phyloP scores from a whole-genome alignment of 2,888 invertebrate species.

The Drosophila limbata region DNA sequence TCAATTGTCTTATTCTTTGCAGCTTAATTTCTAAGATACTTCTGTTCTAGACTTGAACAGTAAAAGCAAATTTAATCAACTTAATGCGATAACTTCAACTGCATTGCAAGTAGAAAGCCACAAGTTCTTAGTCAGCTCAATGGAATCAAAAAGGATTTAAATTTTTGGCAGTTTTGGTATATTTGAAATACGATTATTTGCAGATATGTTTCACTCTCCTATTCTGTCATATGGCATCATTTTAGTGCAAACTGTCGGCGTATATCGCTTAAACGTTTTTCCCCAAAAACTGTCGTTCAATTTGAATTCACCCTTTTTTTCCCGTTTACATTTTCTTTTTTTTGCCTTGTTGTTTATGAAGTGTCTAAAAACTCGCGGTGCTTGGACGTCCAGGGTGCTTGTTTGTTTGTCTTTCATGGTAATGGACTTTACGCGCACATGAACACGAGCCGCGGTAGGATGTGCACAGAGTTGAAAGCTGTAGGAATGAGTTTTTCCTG shows the following conservation, averaged over 20 bases:
- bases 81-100: neutral
- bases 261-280: slow-evolving; percentile 27
- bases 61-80: slow-evolving; percentile 2
- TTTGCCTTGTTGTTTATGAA: slow-evolving; percentile 61
- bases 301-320: slow-evolving; percentile 28
- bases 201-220: slow-evolving; percentile 5
- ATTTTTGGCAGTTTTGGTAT: slow-evolving; percentile 5
- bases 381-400: slow-evolving; percentile 34
- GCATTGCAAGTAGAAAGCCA: neutral
- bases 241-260: slow-evolving; percentile 25
- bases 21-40: neutral
- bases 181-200: slow-evolving; percentile 20
- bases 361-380: slow-evolving; percentile 65
- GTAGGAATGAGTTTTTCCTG: slow-evolving; percentile 25
- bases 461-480: slow-evolving; percentile 27
- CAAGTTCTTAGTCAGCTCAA: slow-evolving; percentile 2
- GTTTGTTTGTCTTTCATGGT: slow-evolving; percentile 78
- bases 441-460: slow-evolving; percentile 44
- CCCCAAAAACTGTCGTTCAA: slow-evolving; percentile 43
- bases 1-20: slow-evolving; percentile 1
- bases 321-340: slow-evolving; percentile 9
- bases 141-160: slow-evolving; percentile 12
- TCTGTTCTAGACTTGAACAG: neutral
- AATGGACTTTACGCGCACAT: slow-evolving; percentile 72
- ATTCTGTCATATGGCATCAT: slow-evolving; percentile 17